A percentile compares a stretch with the other conserved stretches of the same genome.
phyloP scores from a whole-genome alignment of 2,797 vertebrate genomes.

The Sebastes minor region DNA sequence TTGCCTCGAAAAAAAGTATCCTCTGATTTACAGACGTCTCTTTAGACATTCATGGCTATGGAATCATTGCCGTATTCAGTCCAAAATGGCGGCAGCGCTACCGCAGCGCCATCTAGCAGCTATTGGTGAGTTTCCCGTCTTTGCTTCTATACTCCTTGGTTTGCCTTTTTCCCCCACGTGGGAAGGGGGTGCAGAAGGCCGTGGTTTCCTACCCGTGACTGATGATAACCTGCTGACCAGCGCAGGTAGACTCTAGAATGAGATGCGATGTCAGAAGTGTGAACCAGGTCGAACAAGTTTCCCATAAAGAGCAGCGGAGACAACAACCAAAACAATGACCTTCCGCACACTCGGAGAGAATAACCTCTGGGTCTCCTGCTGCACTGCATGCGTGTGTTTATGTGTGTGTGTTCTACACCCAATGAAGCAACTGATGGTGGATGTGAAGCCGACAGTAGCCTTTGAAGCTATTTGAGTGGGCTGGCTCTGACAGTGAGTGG shows the following conservation, averaged over 20 bases:
- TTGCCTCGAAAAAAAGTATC: no score
- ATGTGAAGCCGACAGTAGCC: constrained; percentile 57
- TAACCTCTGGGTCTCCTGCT: constrained; percentile 46
- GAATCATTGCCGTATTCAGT: no score
- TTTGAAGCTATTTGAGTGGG: constrained; percentile 78
- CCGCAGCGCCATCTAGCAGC: no score
- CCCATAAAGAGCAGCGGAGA: constrained; percentile 7
- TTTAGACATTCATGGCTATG: no score
- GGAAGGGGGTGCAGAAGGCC: no score
- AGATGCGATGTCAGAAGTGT: not conserved
- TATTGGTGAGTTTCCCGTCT: no score
- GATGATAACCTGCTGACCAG: not conserved
- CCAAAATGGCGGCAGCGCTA: no score
- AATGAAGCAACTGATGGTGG: constrained; percentile 61
- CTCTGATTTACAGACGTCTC: no score
- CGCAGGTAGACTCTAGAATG: not conserved
- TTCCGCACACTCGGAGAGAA: constrained; percentile 38
- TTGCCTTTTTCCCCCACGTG: no score
- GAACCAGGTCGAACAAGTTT: constrained; percentile 4
- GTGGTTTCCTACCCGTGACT: not conserved
- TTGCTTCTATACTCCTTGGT: no score
- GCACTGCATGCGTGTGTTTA: constrained; percentile 10
- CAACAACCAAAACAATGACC: constrained; percentile 54
- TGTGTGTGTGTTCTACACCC: constrained; percentile 44
- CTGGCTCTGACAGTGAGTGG: constrained; percentile 81